A percentile compares a stretch with the other conserved stretches of the same genome.
These are phyloP conservation scores for Molanna angustata DNA, from an alignment of 2,888 invertebrate species.

Conservation along the genomic window DNA sequence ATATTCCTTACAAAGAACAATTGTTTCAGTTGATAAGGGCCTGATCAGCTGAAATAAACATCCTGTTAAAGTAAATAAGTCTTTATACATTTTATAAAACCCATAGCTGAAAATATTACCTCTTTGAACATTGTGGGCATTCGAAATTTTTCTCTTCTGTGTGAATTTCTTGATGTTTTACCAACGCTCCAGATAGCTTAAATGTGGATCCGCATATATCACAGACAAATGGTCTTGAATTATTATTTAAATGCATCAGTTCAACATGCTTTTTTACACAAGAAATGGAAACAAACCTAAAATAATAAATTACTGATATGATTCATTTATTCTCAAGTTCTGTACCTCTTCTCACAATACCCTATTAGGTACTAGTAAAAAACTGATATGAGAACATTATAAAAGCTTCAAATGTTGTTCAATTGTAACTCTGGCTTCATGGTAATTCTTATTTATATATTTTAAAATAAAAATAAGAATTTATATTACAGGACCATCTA, in stretches of 20 bases:
- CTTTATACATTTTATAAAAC: background rate
- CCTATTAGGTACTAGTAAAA: no score
- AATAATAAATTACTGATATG: constrained; percentile 1
- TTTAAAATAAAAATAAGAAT: no score
- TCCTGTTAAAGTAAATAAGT: background rate
- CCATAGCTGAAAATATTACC: constrained; percentile 12
- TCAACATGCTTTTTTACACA: constrained; percentile 15
- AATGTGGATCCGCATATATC: constrained; percentile 28
- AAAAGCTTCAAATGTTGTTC: no score
- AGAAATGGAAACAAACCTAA: constrained; percentile 6
- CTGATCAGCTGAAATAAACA: background rate
- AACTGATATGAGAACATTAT: no score
- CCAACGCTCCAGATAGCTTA: constrained; percentile 22
- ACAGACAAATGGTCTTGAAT: constrained; percentile 23
- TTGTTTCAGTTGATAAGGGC: background rate
- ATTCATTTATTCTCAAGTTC: background rate
- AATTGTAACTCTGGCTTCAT: no score
- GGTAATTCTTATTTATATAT: no score
- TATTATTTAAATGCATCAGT: constrained; percentile 24
- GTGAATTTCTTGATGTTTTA: constrained; percentile 24
- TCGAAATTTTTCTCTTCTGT: constrained; percentile 17
- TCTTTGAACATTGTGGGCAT: constrained; percentile 28
- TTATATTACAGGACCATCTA: no score
- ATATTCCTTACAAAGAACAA: no score
- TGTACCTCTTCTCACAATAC: no score